phyloP scores from a whole-genome alignment of 2,888 invertebrate genomes.

The Eudasyphora cyanicolor region DNA sequence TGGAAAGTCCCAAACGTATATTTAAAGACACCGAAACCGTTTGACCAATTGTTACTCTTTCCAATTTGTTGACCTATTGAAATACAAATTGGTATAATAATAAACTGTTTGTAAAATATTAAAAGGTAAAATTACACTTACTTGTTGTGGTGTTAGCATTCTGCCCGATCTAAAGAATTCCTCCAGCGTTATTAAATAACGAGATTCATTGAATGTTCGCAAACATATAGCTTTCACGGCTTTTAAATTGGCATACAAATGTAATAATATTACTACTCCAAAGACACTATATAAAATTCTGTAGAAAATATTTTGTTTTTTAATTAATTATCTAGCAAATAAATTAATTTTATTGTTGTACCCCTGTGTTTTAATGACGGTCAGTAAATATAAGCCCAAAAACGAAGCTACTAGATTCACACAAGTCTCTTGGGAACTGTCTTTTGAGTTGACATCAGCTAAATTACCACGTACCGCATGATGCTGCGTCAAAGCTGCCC shows the following conservation, averaged over 20 bases:
- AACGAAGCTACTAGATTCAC: conserved; percentile 94
- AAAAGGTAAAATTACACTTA: conserved; percentile 70
- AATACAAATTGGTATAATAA: background rate
- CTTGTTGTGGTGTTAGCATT: conserved; percentile 83
- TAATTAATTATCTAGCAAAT: background rate
- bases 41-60: conserved; percentile 85
- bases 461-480: conserved; percentile 94
- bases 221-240: conserved; percentile 91
- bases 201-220: conserved; percentile 89
- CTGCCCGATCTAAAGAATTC: conserved; percentile 84
- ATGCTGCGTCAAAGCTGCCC: conserved; percentile 95
- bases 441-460: conserved; percentile 95
- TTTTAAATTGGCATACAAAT: conserved; percentile 92
- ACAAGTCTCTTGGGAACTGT: conserved; percentile 97
- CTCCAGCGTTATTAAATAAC: conserved; percentile 86
- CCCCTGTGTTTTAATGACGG: conserved; percentile 82
- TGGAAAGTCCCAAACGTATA: conserved; percentile 77
- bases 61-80: conserved; percentile 83
- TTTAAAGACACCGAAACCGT: conserved; percentile 80
- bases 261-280: conserved; percentile 86
- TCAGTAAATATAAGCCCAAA: conserved; percentile 88
- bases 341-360: conserved; percentile 70
- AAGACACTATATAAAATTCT: conserved; percentile 89
- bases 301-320: conserved; percentile 60
- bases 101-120: background rate